Conservation (phyloP, 2,888 invertebrate species). For the Furcula furcula region DNA sequence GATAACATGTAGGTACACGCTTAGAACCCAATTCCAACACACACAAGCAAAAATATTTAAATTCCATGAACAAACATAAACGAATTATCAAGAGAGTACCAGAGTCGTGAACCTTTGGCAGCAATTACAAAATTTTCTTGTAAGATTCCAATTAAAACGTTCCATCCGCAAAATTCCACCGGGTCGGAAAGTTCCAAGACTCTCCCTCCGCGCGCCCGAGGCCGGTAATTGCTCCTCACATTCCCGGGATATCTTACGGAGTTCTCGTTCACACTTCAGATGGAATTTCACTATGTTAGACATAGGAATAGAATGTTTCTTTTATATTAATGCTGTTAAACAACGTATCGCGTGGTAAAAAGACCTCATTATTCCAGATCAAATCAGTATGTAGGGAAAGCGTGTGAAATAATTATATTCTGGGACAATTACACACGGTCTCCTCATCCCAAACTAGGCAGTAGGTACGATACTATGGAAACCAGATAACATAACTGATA, state of each 20-base stretch:
- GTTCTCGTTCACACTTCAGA: conserved; percentile 44
- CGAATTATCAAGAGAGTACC: conserved; percentile 30
- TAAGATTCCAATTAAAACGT: conserved; percentile 77
- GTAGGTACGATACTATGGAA: too few species aligned
- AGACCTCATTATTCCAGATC: too few species aligned
- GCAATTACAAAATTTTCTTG: conserved; percentile 76
- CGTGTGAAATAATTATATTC: too few species aligned
- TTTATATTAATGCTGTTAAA: too few species aligned
- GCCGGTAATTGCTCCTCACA: conserved; percentile 52
- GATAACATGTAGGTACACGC: too few species aligned
- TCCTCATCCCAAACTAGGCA: too few species aligned
- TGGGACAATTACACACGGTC: too few species aligned
- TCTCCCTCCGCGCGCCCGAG: conserved; percentile 40
- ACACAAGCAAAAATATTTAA: background rate
- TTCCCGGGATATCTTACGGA: conserved; percentile 65
- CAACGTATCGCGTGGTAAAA: too few species aligned
- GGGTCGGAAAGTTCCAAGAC: conserved; percentile 66
- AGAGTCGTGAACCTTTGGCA: conserved; percentile 31
- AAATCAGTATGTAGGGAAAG: too few species aligned
- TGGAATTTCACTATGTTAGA: conserved; percentile 32
- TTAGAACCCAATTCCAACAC: background rate
- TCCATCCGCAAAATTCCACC: conserved; percentile 75
- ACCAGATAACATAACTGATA: too few species aligned
- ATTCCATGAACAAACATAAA: conserved; percentile 12
- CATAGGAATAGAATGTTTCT: background rate